Evolutionary conservation across 2,113 vertebrate species (phyloP).

Genomic region (Mesoclemmys tuberculata): DNA sequence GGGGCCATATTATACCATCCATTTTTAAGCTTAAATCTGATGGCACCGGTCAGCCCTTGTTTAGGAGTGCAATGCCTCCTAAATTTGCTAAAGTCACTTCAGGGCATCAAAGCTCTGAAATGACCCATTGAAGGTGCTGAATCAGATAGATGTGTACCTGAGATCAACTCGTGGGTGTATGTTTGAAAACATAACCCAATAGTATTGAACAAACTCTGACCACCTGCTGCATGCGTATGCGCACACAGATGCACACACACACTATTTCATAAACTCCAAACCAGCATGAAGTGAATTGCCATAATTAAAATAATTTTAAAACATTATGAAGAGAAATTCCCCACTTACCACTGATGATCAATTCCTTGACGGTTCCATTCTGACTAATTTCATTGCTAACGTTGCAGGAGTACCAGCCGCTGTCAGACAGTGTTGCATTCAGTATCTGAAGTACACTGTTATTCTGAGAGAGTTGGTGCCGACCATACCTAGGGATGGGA

Average conservation of each 20-base stretch:
- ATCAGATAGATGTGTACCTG: not conserved
- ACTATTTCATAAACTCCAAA: not conserved
- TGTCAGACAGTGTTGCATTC: not conserved
- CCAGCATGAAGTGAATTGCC: not conserved
- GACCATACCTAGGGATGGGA: not conserved
- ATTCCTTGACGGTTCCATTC: not conserved
- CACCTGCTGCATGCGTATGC: not conserved
- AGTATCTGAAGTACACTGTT: not conserved
- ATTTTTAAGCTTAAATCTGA: not conserved
- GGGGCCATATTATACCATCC: not conserved
- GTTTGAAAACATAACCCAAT: not conserved
- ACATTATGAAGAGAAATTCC: not conserved
- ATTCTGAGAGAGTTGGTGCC: not conserved
- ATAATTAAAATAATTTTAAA: not conserved
- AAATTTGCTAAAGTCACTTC: not conserved
- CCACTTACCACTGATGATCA: not conserved
- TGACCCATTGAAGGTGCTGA: not conserved
- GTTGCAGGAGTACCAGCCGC: not conserved
- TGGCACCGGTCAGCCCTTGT: not conserved
- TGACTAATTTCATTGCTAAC: not conserved
- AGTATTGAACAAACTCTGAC: not conserved
- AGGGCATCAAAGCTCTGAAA: not conserved
- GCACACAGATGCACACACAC: not conserved
- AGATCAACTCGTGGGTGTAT: not conserved
- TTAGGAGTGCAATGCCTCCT: not conserved